Conservation (phyloP, 2,113 vertebrate species). For the Notothenia rossii region DNA sequence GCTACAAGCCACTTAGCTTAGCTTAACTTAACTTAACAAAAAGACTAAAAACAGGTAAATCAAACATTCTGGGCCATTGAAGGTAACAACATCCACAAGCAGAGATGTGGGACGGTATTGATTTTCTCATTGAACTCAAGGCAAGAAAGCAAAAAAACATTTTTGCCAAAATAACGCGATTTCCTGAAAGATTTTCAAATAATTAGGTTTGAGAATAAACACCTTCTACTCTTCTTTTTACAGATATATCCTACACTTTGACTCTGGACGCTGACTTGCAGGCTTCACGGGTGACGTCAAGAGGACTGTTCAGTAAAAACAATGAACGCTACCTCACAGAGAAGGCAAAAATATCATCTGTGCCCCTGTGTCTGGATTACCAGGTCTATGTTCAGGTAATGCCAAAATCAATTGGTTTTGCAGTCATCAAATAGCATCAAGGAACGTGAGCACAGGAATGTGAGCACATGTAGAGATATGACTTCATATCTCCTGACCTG, state of each 20-base stretch:
- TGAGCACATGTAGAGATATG: not conserved
- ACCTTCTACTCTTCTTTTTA: slow-evolving; percentile 4
- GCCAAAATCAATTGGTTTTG: not conserved
- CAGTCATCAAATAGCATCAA: not conserved
- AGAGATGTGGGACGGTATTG: not conserved
- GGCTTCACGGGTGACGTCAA: slow-evolving; percentile 87
- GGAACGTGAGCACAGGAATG: not conserved
- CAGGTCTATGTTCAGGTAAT: slow-evolving; percentile 89
- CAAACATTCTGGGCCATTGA: not conserved
- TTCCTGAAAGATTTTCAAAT: not conserved
- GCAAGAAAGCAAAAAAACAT: not conserved
- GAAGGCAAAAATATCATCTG: slow-evolving; percentile 64
- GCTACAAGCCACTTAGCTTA: not conserved
- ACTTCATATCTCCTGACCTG: not conserved
- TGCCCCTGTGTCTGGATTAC: slow-evolving; percentile 76
- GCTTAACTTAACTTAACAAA: not conserved
- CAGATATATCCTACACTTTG: slow-evolving; percentile 87
- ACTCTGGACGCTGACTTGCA: slow-evolving; percentile 90
- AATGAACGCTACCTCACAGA: slow-evolving; percentile 86
- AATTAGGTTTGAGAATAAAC: no score
- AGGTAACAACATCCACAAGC: not conserved
- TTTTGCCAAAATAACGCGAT: not conserved
- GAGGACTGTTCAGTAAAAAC: slow-evolving; percentile 90
- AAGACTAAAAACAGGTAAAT: not conserved
- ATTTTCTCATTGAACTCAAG: not conserved